phyloP scores from a whole-genome alignment of 1,140 invertebrate genomes.

The Aplysia californica region DNA sequence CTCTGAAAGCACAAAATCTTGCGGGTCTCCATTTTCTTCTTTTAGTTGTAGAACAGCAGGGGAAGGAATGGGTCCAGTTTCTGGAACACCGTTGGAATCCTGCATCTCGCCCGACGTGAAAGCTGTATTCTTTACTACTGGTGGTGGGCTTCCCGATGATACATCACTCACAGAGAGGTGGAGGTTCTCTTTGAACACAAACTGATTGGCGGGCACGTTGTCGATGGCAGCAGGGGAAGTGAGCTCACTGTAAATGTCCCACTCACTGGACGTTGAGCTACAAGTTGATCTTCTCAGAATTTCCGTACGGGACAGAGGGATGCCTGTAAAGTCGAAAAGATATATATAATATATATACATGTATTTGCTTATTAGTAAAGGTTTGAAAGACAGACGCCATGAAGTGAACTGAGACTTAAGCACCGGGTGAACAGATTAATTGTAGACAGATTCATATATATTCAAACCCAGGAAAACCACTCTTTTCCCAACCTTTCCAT shows the following conservation, averaged over 20 bases:
- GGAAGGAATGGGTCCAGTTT: too few species aligned
- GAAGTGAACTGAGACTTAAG: neutral
- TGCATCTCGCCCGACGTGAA: neutral
- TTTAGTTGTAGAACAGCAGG: too few species aligned
- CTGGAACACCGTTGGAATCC: neutral
- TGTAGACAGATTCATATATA: too few species aligned
- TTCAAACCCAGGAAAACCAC: too few species aligned
- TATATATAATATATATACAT: too few species aligned
- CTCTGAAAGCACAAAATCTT: neutral
- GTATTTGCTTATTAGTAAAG: too few species aligned
- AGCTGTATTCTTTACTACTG: neutral
- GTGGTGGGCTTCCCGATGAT: neutral
- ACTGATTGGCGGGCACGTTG: slow-evolving; percentile 6
- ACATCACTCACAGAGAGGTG: slow-evolving; percentile 25
- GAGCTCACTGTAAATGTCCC: slow-evolving; percentile 40
- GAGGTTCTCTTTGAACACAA: slow-evolving; percentile 16
- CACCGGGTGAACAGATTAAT: slow-evolving; percentile 70
- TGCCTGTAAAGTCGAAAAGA: too few species aligned
- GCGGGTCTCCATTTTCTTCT: neutral
- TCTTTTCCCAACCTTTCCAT: too few species aligned
- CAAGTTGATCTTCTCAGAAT: slow-evolving; percentile 21
- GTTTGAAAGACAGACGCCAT: neutral
- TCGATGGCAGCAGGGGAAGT: slow-evolving; percentile 20
- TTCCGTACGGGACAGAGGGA: slow-evolving; percentile 2
- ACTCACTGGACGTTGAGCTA: slow-evolving; percentile 36